These are phyloP conservation scores for Syndactyla subalaris DNA, from an alignment of 2,797 vertebrate genomes.

Conservation along the genomic window DNA sequence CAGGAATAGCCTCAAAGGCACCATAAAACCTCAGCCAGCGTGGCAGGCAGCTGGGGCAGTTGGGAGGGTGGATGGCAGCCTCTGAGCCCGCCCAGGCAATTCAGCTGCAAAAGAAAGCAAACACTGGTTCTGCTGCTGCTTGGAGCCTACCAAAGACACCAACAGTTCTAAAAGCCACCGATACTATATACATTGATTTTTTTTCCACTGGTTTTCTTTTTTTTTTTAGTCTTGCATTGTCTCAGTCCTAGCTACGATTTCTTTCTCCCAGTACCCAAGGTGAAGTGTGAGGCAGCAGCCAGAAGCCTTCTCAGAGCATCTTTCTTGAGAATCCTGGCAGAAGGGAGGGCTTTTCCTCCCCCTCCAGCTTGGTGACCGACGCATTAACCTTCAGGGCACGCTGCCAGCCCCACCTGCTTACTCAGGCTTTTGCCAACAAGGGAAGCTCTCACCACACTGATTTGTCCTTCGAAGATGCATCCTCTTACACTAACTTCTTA, in stretches of 20 bases:
- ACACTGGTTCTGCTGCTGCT: background rate
- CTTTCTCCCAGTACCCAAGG: background rate
- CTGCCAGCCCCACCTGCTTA: conserved; percentile 45
- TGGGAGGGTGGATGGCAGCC: background rate
- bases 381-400: conserved; percentile 9
- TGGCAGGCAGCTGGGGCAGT: rapidly evolving
- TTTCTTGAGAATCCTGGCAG: background rate
- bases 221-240: background rate
- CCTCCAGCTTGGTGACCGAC: background rate
- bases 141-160: background rate
- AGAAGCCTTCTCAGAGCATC: background rate
- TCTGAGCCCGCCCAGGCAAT: background rate
- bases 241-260: background rate
- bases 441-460: background rate
- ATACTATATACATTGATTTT: background rate
- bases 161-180: background rate
- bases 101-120: background rate
- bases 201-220: background rate
- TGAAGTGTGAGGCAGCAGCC: background rate
- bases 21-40: background rate
- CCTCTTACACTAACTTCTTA: background rate
- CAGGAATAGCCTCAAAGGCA: background rate
- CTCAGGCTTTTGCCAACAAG: conserved; percentile 36
- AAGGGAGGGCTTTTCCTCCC: background rate
- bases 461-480: background rate